Conservation (phyloP, 1,140 invertebrate genomes). For the Apis laboriosa region DNA sequence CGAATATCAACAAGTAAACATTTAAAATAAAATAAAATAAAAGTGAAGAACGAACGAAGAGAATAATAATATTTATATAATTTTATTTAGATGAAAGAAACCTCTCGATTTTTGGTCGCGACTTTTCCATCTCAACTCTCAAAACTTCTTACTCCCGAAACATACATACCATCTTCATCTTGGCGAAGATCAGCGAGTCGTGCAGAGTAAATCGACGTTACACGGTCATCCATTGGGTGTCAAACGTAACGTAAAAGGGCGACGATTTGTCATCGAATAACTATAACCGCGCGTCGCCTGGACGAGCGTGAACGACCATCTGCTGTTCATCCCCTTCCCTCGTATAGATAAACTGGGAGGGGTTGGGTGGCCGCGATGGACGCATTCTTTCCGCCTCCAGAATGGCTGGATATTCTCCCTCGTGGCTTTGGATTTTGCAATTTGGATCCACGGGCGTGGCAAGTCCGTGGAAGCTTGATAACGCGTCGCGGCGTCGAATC, state of each 20-base stretch:
- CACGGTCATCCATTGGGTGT: neutral
- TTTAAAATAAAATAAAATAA: no score
- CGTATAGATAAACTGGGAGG: slow-evolving; percentile 26
- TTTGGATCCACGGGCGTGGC: slow-evolving; percentile 52
- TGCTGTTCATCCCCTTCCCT: no score
- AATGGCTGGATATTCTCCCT: slow-evolving; percentile 39
- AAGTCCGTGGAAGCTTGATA: slow-evolving; percentile 61
- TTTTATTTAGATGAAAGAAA: no score
- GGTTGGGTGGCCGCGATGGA: slow-evolving; percentile 28
- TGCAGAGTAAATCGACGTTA: no score
- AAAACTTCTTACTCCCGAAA: no score
- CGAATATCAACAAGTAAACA: no score
- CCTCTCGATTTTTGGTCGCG: no score
- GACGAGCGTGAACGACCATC: neutral
- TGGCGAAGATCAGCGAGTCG: no score
- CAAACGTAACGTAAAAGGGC: slow-evolving; percentile 4
- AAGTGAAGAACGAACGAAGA: no score
- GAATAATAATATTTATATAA: no score
- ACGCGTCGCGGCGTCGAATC: slow-evolving; percentile 44
- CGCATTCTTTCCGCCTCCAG: slow-evolving; percentile 52
- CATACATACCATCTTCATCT: no score
- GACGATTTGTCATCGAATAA: slow-evolving; percentile 21
- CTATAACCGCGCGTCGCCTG: slow-evolving; percentile 17
- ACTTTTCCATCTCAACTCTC: no score
- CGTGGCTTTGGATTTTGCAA: slow-evolving; percentile 65